phyloP scores from a whole-genome alignment of 2,888 invertebrate genomes.

The Mycalesis mineus region DNA sequence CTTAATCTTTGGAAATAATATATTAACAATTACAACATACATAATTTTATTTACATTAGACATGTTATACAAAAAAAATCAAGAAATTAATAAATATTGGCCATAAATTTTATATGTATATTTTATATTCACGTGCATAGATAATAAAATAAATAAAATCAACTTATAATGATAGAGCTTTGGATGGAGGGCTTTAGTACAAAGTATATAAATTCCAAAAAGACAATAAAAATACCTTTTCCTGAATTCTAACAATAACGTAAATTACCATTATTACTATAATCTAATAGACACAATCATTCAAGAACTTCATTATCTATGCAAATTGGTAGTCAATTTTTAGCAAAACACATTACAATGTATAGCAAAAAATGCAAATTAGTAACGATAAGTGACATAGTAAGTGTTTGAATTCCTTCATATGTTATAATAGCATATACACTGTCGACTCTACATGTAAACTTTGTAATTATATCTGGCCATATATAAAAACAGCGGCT shows the following conservation, averaged over 20 bases:
- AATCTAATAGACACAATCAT: not conserved
- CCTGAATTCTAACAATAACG: too few relatives aligned
- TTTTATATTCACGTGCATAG: too few relatives aligned
- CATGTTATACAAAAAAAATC: too few relatives aligned
- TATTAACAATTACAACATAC: not conserved
- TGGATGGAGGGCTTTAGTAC: too few relatives aligned
- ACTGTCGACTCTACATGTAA: not conserved
- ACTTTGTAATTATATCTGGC: not conserved
- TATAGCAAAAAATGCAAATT: not conserved
- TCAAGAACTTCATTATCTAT: not conserved
- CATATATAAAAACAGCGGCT: not conserved
- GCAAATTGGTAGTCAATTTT: not conserved
- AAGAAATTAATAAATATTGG: too few relatives aligned
- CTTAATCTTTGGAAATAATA: not conserved
- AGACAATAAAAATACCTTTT: too few relatives aligned
- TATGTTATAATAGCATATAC: not conserved
- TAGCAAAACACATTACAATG: too few relatives aligned
- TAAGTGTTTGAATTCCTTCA: not conserved
- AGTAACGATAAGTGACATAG: not conserved
- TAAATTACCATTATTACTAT: not conserved
- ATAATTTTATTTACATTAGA: too few relatives aligned
- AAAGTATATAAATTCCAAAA: too few relatives aligned
- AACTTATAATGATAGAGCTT: too few relatives aligned
- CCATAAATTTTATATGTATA: too few relatives aligned
- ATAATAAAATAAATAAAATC: too few relatives aligned